These are phyloP conservation scores for Fringilla coelebs DNA, from an alignment of 2,797 vertebrate genomes.

Conservation along the genomic window DNA sequence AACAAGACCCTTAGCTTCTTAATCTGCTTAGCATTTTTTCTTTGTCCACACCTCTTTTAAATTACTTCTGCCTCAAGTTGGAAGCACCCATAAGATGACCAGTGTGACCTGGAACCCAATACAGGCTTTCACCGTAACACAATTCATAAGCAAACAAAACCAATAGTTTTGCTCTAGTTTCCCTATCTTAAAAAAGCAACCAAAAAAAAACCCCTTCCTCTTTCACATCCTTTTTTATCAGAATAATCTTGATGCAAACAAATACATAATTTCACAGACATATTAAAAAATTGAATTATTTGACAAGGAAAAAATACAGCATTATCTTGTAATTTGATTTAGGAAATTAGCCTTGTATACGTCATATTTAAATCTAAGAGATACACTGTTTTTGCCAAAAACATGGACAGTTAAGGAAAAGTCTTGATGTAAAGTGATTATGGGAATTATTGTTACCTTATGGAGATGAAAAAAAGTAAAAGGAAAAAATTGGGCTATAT, in stretches of 20 bases:
- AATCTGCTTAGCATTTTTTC: not conserved
- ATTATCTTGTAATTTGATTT: not conserved
- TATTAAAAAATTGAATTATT: not conserved
- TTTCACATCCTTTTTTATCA: not conserved
- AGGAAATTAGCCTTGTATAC: not conserved
- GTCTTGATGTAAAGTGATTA: not conserved
- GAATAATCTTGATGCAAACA: not conserved
- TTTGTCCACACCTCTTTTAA: not conserved
- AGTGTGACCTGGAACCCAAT: not conserved
- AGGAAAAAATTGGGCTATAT: not conserved
- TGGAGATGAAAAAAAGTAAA: not conserved
- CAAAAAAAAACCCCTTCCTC: fast-evolving
- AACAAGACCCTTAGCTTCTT: not conserved
- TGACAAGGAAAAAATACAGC: not conserved
- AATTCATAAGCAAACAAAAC: not conserved
- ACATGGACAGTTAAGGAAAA: not conserved
- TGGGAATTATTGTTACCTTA: not conserved
- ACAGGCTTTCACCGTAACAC: not conserved
- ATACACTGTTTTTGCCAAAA: not conserved
- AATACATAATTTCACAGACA: not conserved
- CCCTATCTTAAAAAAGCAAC: not conserved
- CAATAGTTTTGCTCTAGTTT: not conserved
- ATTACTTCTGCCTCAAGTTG: not conserved
- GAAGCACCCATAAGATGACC: not conserved
- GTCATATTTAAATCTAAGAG: not conserved